Percentiles rank a stretch among this genome's conserved stretches.
Conservation (phyloP, 1,140 invertebrate genomes). For the Helicoverpa zea region DNA sequence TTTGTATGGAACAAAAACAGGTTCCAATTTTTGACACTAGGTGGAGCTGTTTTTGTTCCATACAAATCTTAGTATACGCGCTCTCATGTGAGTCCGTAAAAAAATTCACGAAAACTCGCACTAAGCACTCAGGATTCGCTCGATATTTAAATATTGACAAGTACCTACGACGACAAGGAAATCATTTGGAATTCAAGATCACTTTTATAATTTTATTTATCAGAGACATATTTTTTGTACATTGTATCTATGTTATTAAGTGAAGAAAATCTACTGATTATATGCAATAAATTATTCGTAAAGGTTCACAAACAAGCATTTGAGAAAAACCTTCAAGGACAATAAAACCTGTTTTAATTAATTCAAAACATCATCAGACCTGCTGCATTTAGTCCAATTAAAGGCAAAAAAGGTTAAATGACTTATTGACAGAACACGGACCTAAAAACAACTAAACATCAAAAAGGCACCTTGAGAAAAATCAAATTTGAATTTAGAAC, state of each 20-base stretch:
- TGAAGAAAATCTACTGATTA: neutral
- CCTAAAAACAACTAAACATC: neutral
- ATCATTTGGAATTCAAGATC: neutral
- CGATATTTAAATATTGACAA: slow-evolving; percentile 19
- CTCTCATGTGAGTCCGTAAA: no score
- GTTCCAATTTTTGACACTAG: no score
- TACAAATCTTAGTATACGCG: no score
- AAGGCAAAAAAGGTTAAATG: neutral
- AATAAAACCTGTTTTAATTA: neutral
- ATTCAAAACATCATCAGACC: slow-evolving; percentile 2
- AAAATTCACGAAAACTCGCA: no score
- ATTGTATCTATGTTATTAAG: no score
- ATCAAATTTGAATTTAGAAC: no score
- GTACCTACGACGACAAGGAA: neutral
- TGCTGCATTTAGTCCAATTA: neutral
- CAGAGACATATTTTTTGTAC: no score
- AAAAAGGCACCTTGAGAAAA: no score
- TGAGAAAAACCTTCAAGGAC: neutral
- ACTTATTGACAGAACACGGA: neutral
- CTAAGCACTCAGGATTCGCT: slow-evolving; percentile 23
- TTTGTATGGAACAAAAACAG: no score
- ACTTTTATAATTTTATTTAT: neutral
- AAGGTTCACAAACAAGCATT: no score
- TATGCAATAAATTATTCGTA: no score
- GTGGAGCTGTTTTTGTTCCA: no score